Conservation (phyloP, 2,888 invertebrate genomes). For the Drosophila mettleri region DNA sequence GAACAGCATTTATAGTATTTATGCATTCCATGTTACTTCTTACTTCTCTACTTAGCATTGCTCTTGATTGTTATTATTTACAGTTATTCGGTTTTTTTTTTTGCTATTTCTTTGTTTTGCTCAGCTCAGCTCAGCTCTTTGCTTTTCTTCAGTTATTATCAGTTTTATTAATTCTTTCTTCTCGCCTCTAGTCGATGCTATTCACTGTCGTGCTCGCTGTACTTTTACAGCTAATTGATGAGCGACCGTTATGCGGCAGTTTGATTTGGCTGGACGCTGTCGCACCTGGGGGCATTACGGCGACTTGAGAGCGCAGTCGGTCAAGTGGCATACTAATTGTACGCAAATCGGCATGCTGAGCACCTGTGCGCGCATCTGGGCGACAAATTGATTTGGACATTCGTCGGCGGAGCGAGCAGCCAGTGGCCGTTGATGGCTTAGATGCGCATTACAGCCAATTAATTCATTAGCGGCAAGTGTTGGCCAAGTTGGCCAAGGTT, state of each 20-base stretch:
- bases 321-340: conserved; percentile 62
- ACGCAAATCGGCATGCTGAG: conserved; percentile 61
- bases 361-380: conserved; percentile 36
- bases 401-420: conserved; percentile 9
- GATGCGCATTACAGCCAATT: conserved; percentile 58
- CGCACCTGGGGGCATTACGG: conserved; percentile 28
- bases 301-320: neutral
- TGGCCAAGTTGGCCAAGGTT: conserved; percentile 2
- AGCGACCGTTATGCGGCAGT: neutral
- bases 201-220: neutral
- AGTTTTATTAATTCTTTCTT: neutral
- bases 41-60: neutral
- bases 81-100: too few relatives aligned
- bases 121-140: neutral
- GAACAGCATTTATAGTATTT: too few relatives aligned
- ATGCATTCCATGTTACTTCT: neutral
- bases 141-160: neutral
- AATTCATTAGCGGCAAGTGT: conserved; percentile 56
- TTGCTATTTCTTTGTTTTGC: neutral
- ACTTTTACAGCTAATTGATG: neutral
- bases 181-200: neutral
- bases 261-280: neutral
- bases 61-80: neutral
- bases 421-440: conserved; percentile 12
- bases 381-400: conserved; percentile 67